Conservation (phyloP, 2,113 vertebrate genomes). For the Stigmatopora argus region DNA sequence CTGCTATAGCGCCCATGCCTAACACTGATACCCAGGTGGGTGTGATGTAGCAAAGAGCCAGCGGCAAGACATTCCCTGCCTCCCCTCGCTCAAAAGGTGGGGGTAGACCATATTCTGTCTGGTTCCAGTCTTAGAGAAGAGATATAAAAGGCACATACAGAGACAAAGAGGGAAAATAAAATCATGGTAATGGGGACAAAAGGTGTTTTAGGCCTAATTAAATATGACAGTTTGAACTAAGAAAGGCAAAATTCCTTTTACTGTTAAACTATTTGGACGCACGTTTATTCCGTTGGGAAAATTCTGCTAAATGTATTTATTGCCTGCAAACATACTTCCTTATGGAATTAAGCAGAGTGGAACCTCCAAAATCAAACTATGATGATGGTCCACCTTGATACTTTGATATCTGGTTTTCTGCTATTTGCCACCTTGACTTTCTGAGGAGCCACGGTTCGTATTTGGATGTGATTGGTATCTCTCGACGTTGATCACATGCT, state of each 20-base stretch:
- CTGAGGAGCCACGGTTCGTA: too few relatives aligned
- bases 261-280: neutral
- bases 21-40: conserved; percentile 59
- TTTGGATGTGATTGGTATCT: too few relatives aligned
- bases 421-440: too few relatives aligned
- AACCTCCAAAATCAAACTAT: neutral
- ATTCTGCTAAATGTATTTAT: neutral
- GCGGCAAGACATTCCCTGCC: conserved; percentile 66
- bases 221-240: neutral
- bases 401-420: too few relatives aligned
- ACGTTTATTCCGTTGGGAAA: neutral
- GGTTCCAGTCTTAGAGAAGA: conserved; percentile 73
- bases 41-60: conserved; percentile 71
- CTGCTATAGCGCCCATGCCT: conserved; percentile 45
- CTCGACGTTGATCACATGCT: too few relatives aligned
- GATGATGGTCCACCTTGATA: neutral
- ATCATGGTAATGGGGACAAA: conserved; percentile 15
- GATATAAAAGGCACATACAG: conserved; percentile 14
- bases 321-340: neutral
- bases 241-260: neutral
- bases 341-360: neutral
- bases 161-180: conserved; percentile 14
- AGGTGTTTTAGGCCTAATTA: neutral
- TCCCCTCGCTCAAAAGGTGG: conserved; percentile 68
- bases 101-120: conserved; percentile 72